Conservation (phyloP, 2,113 vertebrate genomes). For the Delphinapterus leucas region DNA sequence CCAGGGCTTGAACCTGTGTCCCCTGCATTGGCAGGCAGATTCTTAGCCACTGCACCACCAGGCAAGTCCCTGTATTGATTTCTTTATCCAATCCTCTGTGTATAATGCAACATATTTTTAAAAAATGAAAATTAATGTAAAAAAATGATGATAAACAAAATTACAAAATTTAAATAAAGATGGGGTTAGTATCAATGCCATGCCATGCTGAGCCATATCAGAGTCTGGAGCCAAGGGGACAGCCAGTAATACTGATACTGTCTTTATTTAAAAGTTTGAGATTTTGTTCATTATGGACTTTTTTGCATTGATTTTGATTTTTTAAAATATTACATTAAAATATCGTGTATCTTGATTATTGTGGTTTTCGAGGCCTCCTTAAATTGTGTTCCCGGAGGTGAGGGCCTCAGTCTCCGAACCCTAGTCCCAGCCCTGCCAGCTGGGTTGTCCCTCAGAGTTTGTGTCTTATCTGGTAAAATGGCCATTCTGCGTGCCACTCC, state of each 20-base stretch:
- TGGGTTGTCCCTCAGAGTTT: neutral
- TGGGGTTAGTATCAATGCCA: too few relatives aligned
- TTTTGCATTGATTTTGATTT: neutral
- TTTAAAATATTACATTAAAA: neutral
- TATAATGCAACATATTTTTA: neutral
- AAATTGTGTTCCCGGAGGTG: neutral
- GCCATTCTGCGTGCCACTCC: neutral
- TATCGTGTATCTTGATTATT: neutral
- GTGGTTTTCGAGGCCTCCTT: neutral
- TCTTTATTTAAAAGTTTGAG: neutral
- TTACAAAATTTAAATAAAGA: neutral
- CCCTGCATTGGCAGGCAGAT: too few relatives aligned
- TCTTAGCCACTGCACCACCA: too few relatives aligned
- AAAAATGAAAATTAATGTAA: neutral
- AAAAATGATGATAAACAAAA: neutral
- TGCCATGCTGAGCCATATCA: fast-evolving
- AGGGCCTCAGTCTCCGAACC: neutral
- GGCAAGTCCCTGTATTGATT: neutral
- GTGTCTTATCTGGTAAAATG: neutral
- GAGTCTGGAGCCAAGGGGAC: neutral
- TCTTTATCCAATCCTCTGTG: neutral
- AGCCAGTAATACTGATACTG: neutral
- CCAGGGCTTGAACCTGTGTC: too few relatives aligned
- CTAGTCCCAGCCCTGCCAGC: neutral
- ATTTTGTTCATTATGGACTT: neutral